A percentile compares a stretch with the other conserved stretches of the same genome.
phyloP scores from a whole-genome alignment of 2,113 vertebrate genomes.

The Noctilio leporinus region DNA sequence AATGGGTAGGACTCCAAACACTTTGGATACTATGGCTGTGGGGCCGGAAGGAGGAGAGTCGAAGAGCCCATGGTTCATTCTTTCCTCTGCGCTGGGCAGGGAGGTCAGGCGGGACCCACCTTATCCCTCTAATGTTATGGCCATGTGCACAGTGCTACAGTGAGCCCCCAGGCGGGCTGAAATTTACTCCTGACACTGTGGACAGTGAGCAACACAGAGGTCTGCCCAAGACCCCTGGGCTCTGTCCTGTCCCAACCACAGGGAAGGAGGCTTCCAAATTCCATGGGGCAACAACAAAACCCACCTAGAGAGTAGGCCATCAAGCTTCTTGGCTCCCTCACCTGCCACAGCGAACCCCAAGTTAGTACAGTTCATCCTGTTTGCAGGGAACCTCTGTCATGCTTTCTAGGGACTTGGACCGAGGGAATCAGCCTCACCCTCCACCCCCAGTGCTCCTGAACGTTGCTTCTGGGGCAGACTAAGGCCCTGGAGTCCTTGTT shows the following conservation, averaged over 20 bases:
- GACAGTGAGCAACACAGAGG: too few relatives aligned
- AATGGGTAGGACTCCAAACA: background rate
- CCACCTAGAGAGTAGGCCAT: background rate
- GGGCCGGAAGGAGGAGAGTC: background rate
- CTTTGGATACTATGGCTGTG: background rate
- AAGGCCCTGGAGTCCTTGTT: background rate
- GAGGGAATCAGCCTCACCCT: background rate
- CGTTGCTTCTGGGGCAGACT: background rate
- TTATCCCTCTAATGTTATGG: background rate
- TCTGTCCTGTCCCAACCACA: background rate
- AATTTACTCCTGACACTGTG: background rate
- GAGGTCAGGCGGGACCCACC: background rate
- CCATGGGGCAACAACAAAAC: background rate
- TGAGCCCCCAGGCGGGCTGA: background rate
- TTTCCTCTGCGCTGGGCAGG: too few relatives aligned
- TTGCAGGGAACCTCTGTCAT: background rate
- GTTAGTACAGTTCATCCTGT: background rate
- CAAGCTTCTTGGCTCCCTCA: background rate
- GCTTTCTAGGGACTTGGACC: background rate
- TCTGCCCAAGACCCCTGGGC: background rate
- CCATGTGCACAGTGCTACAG: fast-evolving
- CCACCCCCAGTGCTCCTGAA: background rate
- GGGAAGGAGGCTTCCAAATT: background rate
- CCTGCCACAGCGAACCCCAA: background rate
- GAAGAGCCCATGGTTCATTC: background rate